Evolutionary conservation across 2,888 invertebrate genomes (phyloP).

Genomic region (Baccha elongata): DNA sequence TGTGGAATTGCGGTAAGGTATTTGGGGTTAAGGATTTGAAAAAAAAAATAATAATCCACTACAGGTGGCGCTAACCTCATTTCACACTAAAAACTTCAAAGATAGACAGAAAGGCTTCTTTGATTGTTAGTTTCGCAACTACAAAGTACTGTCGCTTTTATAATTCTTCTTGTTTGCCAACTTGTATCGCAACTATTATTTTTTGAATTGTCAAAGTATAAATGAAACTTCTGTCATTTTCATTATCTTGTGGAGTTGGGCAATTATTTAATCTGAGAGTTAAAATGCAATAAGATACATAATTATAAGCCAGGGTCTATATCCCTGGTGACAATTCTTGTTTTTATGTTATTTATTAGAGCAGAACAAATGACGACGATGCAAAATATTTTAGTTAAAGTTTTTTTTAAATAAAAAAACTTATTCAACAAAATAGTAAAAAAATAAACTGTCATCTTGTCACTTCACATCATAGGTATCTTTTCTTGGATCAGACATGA

Average conservation of each 20-base stretch:
- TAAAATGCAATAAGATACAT: not conserved
- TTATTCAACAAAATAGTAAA: not conserved
- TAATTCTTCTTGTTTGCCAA: not conserved
- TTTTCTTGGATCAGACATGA: too few species aligned
- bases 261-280: not conserved
- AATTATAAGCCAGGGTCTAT: not conserved
- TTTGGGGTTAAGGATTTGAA: not conserved
- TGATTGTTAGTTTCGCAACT: slow-evolving; percentile 7
- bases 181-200: not conserved
- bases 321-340: slow-evolving; percentile 31
- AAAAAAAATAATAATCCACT: slow-evolving; percentile 6
- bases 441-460: slow-evolving; percentile 1
- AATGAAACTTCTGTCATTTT: slow-evolving; percentile 21
- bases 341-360: slow-evolving; percentile 44
- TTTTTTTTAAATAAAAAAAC: too few species aligned
- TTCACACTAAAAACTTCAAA: slow-evolving; percentile 4
- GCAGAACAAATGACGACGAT: slow-evolving; percentile 21
- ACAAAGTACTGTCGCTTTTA: not conserved
- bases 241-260: slow-evolving; percentile 11
- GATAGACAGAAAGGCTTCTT: not conserved
- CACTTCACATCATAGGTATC: too few species aligned
- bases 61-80: slow-evolving; percentile 9
- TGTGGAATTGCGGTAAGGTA: not conserved
- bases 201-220: not conserved
- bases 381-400: not conserved